Evolutionary conservation across 2,797 vertebrate genomes (phyloP), one percentile per base, ranked within the genome.

Genomic region (Malurus splendens): DNA sequence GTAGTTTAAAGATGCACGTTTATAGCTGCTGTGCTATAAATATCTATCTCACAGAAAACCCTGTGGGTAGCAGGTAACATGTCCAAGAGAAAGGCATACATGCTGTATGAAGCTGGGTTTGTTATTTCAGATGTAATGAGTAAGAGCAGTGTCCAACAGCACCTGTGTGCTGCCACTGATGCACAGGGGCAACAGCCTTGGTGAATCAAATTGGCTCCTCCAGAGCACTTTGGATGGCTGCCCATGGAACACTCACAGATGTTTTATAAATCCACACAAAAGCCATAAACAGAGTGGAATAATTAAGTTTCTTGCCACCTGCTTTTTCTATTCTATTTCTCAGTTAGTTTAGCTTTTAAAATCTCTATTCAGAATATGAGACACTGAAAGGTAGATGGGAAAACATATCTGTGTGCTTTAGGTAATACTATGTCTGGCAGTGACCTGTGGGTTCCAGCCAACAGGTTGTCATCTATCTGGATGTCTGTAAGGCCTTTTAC

Each of bases 271-370:
- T 87, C 78, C 73, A 8, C 41, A 75, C 39, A 85, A 85, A 89
- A 92, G 66, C 41, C 15, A 14, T 39, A 15, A 59, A 54, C 20
- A 65, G 73, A 59, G 38, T 33, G 60, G 30, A 73, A 60, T 82
- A 75, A 89, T 93, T 32, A 60, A 27, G 25, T 75, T 91, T 87
- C 38, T 78, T 68, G 55, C 70, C 90, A 89, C 76, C 66, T 93
- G 75, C 82, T 78, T 93, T 78, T 92, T 89, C 84, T 88, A 14
- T 89, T 82, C 44, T 89, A 1, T 82, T 66, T 83, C n/a, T 72
- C 14, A 13, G 24, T n/a, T 85, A 48, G 56, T 88, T 87, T 54
- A 82, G 48, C 19, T 77, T 84, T 82, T 71, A 62, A 86, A 84
- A 82, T 72, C 28, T 61, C 39, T 65, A 5, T 54, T 89, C 47